phyloP scores from a whole-genome alignment of 2,797 vertebrate genomes.

The Enteromius treurensis region DNA sequence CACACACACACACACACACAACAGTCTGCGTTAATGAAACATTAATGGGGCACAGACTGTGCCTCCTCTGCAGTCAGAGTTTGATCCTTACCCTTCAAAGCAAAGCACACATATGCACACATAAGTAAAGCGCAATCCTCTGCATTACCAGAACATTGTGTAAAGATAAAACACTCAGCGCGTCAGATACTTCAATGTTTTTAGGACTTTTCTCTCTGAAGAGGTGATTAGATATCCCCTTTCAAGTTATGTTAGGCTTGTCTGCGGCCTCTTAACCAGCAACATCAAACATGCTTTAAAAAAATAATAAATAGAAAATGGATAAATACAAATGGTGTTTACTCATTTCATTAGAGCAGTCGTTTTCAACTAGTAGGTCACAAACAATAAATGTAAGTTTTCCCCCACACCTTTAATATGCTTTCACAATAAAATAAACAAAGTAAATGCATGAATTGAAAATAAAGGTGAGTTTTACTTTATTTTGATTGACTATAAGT shows the following conservation, averaged over 20 bases:
- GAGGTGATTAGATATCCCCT: constrained; percentile 44
- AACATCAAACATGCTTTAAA: constrained; percentile 39
- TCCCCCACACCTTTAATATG: neutral
- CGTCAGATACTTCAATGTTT: constrained; percentile 22
- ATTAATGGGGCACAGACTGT: constrained; percentile 49
- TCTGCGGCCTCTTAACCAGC: constrained; percentile 8
- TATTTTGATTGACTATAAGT: no score
- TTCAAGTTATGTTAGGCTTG: constrained; percentile 26
- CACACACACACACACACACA: constrained; percentile 18
- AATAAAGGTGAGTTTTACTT: neutral
- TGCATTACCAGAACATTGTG: constrained; percentile 35
- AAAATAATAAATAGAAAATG: neutral
- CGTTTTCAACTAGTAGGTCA: neutral
- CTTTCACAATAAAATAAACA: neutral
- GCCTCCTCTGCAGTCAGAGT: constrained; percentile 47
- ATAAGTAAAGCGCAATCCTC: constrained; percentile 13
- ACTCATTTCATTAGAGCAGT: constrained; percentile 16
- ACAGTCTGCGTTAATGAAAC: constrained; percentile 44
- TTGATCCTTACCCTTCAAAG: constrained; percentile 52
- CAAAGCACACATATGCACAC: constrained; percentile 35
- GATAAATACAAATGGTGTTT: constrained; percentile 9
- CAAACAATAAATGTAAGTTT: neutral
- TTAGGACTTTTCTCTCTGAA: constrained; percentile 40
- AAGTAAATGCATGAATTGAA: neutral
- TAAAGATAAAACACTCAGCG: constrained; percentile 33